These are phyloP conservation scores for Amphiura filiformis DNA, from an alignment of 35 echinoderm and acorn worm species.

Conservation along the genomic window DNA sequence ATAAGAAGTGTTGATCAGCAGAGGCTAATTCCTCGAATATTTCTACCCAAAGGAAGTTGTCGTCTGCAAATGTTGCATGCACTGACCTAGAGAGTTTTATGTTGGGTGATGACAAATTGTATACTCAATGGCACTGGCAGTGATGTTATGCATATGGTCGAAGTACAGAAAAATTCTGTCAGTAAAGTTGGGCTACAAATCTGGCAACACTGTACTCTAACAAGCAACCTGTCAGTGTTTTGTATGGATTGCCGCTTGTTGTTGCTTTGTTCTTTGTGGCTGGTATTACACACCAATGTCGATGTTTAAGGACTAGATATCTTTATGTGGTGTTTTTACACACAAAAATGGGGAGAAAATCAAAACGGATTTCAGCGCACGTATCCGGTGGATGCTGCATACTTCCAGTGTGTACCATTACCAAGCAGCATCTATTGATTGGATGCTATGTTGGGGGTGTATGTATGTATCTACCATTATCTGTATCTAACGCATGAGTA, in stretches of 20 bases:
- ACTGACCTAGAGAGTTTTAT: not conserved
- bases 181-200: not conserved
- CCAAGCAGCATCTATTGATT: not conserved
- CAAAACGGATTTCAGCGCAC: not conserved
- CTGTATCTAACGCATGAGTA: no score
- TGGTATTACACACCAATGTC: not conserved
- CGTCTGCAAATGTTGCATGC: not conserved
- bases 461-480: not conserved
- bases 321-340: not conserved
- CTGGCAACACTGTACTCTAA: not conserved
- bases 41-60: not conserved
- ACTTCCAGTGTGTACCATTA: not conserved
- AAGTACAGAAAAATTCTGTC: not conserved
- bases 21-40: no score
- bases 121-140: not conserved
- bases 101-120: not conserved
- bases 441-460: not conserved
- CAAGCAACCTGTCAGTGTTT: not conserved
- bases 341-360: not conserved
- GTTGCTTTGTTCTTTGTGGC: not conserved
- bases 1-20: no score
- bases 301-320: not conserved
- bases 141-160: not conserved
- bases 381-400: not conserved
- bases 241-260: not conserved